Conservation (phyloP, 2,888 invertebrate genomes). For the Morpho helenor region DNA sequence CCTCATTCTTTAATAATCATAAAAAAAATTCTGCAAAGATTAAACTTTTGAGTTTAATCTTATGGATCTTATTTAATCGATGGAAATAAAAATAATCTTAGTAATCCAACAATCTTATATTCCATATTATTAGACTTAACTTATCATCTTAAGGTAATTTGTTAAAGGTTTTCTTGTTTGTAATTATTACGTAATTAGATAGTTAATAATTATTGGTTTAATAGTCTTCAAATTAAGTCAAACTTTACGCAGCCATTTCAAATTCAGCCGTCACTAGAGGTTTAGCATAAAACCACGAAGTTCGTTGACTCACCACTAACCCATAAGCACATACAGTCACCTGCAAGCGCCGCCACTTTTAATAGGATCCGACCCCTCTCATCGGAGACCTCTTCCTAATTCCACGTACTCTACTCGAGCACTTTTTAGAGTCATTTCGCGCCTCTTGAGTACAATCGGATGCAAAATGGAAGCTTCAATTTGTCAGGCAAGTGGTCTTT, state of each 20-base stretch:
- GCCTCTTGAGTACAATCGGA: conserved; percentile 60
- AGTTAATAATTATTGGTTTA: no score
- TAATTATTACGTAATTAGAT: neutral
- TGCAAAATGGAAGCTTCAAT: conserved; percentile 51
- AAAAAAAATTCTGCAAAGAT: no score
- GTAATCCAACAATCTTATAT: no score
- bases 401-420: conserved; percentile 51
- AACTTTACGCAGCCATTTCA: conserved; percentile 7
- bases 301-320: conserved; percentile 21
- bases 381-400: conserved; percentile 52
- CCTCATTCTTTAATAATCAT: no score
- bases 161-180: neutral
- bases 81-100: no score
- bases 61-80: no score
- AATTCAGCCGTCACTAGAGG: conserved; percentile 14
- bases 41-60: no score
- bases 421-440: conserved; percentile 63
- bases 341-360: conserved; percentile 35
- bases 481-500: conserved; percentile 31
- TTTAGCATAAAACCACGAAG: conserved; percentile 7
- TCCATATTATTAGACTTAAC: no score
- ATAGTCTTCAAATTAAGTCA: neutral
- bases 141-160: no score
- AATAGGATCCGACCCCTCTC: conserved; percentile 51
- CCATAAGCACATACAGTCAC: conserved; percentile 16